Base-by-base conservation (phyloP, 2,888 invertebrate species). In the Anarsia innoxiella region DNA sequence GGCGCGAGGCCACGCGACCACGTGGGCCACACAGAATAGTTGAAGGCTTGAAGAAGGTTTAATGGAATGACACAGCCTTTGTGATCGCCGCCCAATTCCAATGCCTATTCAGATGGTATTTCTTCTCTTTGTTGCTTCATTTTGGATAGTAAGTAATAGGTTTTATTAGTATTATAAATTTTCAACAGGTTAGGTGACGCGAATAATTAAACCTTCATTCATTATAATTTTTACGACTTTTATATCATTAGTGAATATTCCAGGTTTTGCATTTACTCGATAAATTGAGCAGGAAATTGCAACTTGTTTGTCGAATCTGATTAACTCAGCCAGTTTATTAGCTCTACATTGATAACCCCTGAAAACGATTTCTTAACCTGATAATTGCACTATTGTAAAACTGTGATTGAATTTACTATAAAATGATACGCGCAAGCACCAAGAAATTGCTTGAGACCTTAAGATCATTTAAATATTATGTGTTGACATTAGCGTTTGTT, bases 21-120 rank as follows among this genome's bases (percentile, higher is more conserved):
- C 62, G 67, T n/a, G 67, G 74, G 75, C 78, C 83, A 80, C 82
- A 82, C 83, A 76, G 70, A 70, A 61, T 58, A 67, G 56, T 62
- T 69, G 70, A 71, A 73, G 63, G 66, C 74, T 76, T 78, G 73
- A 83, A 84, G 82, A 69, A 79, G 79, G 79, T 78, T 80, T 83
- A 83, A 84, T 83, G 74, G 82, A 82, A 80, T 84, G 83, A 83
- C 83, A 82, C 65, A 66, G 74, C 74, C 83, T 83, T 84, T 84
- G 83, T 80, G 60, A 68, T 62, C 70, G 77, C 84, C 84, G 84
- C 82, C 83, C 82, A 84, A 83, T 83, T 83, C 80, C 72, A 78
- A 82, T 80, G 83, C 80, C 80, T 76, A 83, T 84, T 84, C 79
- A 84, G 75, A 80, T 82, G 79, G 83, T 80, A 82, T 82, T 77